A percentile compares a stretch with the other conserved stretches of the same genome.
Evolutionary conservation across 2,888 invertebrate species (phyloP).

Genomic region (Strigamia maritima): DNA sequence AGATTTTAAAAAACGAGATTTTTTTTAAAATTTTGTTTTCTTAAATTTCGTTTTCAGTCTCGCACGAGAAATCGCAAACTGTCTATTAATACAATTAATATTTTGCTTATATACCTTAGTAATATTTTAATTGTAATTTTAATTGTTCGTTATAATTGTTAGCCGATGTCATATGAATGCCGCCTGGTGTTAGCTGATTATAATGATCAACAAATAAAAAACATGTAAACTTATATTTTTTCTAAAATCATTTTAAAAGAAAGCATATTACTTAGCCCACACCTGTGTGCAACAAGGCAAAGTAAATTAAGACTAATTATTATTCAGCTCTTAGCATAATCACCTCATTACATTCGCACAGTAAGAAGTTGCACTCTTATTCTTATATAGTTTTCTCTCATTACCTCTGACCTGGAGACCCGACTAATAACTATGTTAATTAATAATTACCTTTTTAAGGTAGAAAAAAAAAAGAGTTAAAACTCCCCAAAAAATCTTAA

Average conservation of each 20-base stretch:
- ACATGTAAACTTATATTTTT: not conserved
- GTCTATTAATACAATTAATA: no score
- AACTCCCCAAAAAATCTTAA: not conserved
- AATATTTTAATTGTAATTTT: no score
- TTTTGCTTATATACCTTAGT: no score
- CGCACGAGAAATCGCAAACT: no score
- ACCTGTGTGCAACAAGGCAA: conserved; percentile 20
- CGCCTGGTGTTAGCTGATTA: no score
- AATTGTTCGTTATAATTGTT: no score
- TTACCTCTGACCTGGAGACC: conserved; percentile 22
- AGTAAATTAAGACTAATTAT: conserved; percentile 26
- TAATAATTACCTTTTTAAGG: not conserved
- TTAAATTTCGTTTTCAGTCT: no score
- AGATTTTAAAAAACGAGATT: no score
- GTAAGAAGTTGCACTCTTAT: conserved; percentile 10
- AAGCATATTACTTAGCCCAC: not conserved
- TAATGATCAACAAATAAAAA: no score
- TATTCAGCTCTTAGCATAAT: conserved; percentile 27
- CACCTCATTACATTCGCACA: conserved; percentile 19
- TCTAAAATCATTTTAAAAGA: not conserved
- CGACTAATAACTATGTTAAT: conserved; percentile 27
- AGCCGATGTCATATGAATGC: no score
- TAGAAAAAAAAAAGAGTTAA: not conserved
- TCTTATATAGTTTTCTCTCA: conserved; percentile 9
- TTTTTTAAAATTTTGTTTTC: no score